Evolutionary conservation across 2,888 invertebrate genomes (phyloP).

Genomic region (Panzeria rudis): DNA sequence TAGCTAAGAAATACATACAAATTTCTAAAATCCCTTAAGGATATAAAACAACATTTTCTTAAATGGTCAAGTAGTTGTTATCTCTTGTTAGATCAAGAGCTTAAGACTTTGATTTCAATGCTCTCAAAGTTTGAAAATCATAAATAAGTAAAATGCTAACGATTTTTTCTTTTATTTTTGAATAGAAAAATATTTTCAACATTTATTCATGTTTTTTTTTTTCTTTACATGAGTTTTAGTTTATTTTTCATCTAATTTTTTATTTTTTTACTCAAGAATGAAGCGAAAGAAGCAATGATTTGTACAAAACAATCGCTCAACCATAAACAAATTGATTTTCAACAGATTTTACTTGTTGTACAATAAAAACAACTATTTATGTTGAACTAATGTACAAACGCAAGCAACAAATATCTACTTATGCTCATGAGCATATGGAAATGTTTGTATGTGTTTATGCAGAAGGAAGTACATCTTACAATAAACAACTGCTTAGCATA

Average conservation of each 20-base stretch:
- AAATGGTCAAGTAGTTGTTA: slow-evolving; percentile 53
- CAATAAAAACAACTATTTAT: slow-evolving; percentile 6
- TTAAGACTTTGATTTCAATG: slow-evolving; percentile 22
- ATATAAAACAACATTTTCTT: slow-evolving; percentile 13
- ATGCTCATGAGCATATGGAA: background rate
- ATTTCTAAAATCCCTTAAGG: slow-evolving; percentile 28
- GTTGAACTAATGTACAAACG: background rate
- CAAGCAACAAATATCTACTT: slow-evolving; percentile 1
- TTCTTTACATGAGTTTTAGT: background rate
- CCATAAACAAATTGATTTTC: slow-evolving; percentile 69
- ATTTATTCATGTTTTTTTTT: background rate
- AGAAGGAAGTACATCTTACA: slow-evolving; percentile 33
- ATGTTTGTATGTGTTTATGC: slow-evolving; percentile 34
- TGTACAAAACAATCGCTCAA: slow-evolving; percentile 65
- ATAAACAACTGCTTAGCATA: slow-evolving; percentile 67
- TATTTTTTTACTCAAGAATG: too few species aligned
- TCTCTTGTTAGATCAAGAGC: slow-evolving; percentile 41
- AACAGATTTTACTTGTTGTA: slow-evolving; percentile 59
- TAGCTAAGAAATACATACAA: slow-evolving; percentile 9
- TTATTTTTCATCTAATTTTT: background rate
- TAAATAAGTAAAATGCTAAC: slow-evolving; percentile 27
- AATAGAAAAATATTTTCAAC: background rate
- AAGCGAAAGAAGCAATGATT: slow-evolving; percentile 36
- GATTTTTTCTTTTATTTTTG: background rate
- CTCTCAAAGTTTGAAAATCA: slow-evolving; percentile 46